These are phyloP conservation scores for Sinohyriopsis cumingii DNA, from an alignment of 2,888 invertebrate genomes.

Conservation along the genomic window DNA sequence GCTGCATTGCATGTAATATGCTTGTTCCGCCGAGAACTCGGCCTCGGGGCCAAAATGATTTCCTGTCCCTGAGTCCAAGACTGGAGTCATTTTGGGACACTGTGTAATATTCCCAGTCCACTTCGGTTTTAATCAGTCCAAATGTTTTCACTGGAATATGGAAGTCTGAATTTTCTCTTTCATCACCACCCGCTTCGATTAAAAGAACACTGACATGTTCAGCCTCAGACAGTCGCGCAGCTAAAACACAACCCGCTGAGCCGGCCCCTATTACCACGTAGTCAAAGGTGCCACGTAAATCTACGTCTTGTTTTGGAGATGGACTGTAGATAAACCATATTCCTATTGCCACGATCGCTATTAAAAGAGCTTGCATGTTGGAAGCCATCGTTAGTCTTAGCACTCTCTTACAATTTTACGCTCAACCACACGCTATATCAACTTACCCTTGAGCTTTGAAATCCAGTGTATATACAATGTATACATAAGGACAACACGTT, in stretches of 20 bases:
- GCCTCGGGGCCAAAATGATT: constrained; percentile 17
- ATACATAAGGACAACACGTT: too few species aligned
- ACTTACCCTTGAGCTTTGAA: too few species aligned
- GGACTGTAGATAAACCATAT: too few species aligned
- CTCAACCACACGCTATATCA: too few species aligned
- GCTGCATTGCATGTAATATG: constrained; percentile 14
- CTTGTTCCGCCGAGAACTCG: constrained; percentile 22
- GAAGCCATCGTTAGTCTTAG: too few species aligned
- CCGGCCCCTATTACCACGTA: constrained; percentile 24
- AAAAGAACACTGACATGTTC: constrained; percentile 20
- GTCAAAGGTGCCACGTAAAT: constrained; percentile 20
- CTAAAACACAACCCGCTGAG: constrained; percentile 13
- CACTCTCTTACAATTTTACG: too few species aligned
- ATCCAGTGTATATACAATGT: too few species aligned
- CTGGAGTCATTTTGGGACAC: constrained; percentile 26
- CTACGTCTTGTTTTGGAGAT: too few species aligned
- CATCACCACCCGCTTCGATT: constrained; percentile 31
- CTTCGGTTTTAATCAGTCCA: constrained; percentile 23
- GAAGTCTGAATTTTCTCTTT: constrained; percentile 20
- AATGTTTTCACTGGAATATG: constrained; percentile 22
- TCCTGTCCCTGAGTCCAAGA: constrained; percentile 18
- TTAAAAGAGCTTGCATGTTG: too few species aligned
- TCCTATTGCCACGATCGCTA: too few species aligned
- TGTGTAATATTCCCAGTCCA: constrained; percentile 34
- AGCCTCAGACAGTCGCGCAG: constrained; percentile 31